Conservation (phyloP, 2,888 invertebrate species). For the Drosophila atripex region DNA sequence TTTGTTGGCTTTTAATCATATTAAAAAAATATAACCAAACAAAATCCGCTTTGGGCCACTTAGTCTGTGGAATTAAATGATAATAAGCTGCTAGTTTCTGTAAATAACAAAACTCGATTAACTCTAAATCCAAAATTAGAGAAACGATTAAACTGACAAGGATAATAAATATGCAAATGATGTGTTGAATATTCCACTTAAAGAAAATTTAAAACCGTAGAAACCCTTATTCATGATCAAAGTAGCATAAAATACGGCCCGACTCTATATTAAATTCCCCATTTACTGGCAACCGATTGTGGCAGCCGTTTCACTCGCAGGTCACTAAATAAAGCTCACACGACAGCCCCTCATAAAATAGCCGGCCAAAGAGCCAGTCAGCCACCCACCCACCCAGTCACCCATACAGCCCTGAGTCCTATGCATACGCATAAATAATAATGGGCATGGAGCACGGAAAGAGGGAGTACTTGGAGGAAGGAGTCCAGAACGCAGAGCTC, state of each 20-base stretch:
- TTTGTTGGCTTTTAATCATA: background rate
- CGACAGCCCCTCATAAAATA: constrained; percentile 27
- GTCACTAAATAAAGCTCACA: constrained; percentile 37
- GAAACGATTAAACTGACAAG: no score
- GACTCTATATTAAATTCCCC: constrained; percentile 24
- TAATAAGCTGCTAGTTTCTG: background rate
- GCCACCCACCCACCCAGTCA: background rate
- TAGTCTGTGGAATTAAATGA: background rate
- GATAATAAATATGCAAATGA: background rate
- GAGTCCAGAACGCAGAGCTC: background rate
- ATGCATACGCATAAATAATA: constrained; percentile 75
- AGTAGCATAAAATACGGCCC: constrained; percentile 20
- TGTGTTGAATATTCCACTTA: background rate
- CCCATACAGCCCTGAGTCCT: constrained; percentile 22
- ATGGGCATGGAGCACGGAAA: constrained; percentile 44
- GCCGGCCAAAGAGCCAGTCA: constrained; percentile 37
- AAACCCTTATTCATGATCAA: constrained; percentile 11
- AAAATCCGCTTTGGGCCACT: background rate
- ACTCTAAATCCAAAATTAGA: no score
- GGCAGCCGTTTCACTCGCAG: constrained; percentile 32
- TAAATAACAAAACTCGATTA: no score
- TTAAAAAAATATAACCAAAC: background rate
- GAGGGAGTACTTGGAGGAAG: constrained; percentile 5
- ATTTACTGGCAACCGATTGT: constrained; percentile 7
- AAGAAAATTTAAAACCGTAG: constrained; percentile 3